Percentiles rank a stretch among this genome's conserved stretches.
Conservation (phyloP, 2,888 invertebrate genomes). For the Laothoe populi region DNA sequence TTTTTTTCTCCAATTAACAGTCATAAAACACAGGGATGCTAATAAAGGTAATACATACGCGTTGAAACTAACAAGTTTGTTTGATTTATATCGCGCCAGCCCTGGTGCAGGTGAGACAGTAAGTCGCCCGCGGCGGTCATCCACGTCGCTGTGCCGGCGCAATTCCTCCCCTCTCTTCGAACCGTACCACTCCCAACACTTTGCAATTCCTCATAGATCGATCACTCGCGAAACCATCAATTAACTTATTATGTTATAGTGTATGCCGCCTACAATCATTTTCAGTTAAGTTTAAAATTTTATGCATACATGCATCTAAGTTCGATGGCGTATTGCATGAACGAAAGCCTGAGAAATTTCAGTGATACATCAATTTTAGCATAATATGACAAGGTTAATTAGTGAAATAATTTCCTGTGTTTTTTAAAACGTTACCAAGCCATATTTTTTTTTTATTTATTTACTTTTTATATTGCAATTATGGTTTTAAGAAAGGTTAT, state of each 20-base stretch:
- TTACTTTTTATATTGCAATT: too few relatives aligned
- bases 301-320: conserved; percentile 15
- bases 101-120: conserved; percentile 76
- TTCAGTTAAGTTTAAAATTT: conserved; percentile 21
- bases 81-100: conserved; percentile 44
- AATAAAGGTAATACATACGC: conserved; percentile 20
- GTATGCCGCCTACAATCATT: conserved; percentile 27
- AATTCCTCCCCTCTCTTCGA: conserved; percentile 43
- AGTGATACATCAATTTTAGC: not conserved
- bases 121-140: conserved; percentile 73
- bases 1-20: conserved; percentile 28
- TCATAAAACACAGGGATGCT: conserved; percentile 17
- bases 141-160: conserved; percentile 65
- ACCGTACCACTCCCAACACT: conserved; percentile 31
- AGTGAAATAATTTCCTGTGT: too few relatives aligned
- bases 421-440: too few relatives aligned
- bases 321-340: conserved; percentile 1
- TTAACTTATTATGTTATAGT: conserved; percentile 63
- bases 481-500: too few relatives aligned
- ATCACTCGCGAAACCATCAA: conserved; percentile 70
- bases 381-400: not conserved
- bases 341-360: not conserved
- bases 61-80: conserved; percentile 14
- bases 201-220: conserved; percentile 60
- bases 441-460: too few relatives aligned